Base-by-base conservation (phyloP, 2,113 vertebrate genomes). In the Anhinga rufa region DNA sequence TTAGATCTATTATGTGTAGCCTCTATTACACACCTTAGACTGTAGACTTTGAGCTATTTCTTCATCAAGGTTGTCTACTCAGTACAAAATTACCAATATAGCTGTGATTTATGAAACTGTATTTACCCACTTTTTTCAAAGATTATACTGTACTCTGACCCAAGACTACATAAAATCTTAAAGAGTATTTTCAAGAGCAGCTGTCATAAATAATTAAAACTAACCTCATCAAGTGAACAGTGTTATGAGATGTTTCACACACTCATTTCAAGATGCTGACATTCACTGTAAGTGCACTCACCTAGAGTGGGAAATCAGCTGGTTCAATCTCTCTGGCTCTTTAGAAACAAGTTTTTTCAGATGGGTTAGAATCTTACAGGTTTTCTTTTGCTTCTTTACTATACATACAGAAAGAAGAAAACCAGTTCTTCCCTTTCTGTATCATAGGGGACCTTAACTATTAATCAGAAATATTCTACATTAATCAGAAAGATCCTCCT, bases 121-220 rank as follows among this genome's bases (percentile, higher is more conserved):
- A 64, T 90, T 95, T 88, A 88, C 22, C 38, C 20, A 4, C n/a
- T 70, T 78, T 40, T 81, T 61, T 48, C 68, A 92, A 90, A 93
- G 93, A 81, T 58, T 92, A 92, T 71, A n/a, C 68, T 64, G 88
- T 22, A 66, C 46, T 54, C 86, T 81, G 55, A 92, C 55, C 21
- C 85, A 86, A 86, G 72, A 40, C 85, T 64, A 76, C 62, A 58
- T 90, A 44, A 69, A 91, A 88, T 61, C 82, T 88, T 70, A 29
- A 29, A 65, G 12, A 88, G 78, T 46, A 85, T 57, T 91, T 93
- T 85, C 75, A 90, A 91, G 84, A 95, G 49, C 3, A 4, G 58
- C 62, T 92, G 55, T 44, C 82, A 85, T 95, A 91, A 97, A 96
- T 94, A 95, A 97, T 95, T 96, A 97, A 93, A 86, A 44, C 40